phyloP scores from a whole-genome alignment of 2,797 vertebrate genomes.

The Nyctibius grandis region DNA sequence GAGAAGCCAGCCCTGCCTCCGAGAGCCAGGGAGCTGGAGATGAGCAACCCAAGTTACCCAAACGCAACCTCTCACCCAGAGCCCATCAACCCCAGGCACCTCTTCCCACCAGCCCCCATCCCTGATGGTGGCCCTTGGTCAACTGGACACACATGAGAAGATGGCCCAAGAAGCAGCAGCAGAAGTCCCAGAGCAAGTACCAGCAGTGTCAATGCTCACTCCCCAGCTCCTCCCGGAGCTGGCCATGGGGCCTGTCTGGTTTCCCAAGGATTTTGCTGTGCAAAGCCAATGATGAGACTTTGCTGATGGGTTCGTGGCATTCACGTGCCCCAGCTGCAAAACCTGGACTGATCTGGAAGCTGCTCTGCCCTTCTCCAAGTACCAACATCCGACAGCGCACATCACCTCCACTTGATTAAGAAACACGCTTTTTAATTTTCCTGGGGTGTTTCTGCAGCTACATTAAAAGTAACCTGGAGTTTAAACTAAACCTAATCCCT shows the following conservation, averaged over 20 bases:
- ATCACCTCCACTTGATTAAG: neutral
- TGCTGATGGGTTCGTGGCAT: neutral
- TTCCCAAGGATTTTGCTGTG: neutral
- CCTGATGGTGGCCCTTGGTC: rapidly evolving
- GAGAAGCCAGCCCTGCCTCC: neutral
- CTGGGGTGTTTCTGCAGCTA: neutral
- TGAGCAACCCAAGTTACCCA: neutral
- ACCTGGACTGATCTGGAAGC: neutral
- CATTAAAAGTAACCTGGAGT: neutral
- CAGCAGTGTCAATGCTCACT: rapidly evolving
- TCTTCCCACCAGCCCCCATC: neutral
- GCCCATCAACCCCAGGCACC: no score
- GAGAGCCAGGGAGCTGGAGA: neutral
- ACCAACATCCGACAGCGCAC: rapidly evolving
- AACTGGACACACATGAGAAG: rapidly evolving
- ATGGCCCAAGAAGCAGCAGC: neutral
- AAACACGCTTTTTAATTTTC: neutral
- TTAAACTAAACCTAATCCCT: neutral
- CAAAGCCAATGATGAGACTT: neutral
- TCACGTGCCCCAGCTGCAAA: rapidly evolving
- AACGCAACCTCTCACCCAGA: rapidly evolving
- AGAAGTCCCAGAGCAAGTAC: rapidly evolving
- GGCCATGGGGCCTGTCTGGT: rapidly evolving
- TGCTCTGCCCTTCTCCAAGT: neutral
- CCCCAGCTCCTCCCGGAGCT: rapidly evolving